A percentile compares a stretch with the other conserved stretches of the same genome.
These are phyloP conservation scores for Leptinotarsa haldemani DNA, from an alignment of 2,888 invertebrate species.

Conservation along the genomic window DNA sequence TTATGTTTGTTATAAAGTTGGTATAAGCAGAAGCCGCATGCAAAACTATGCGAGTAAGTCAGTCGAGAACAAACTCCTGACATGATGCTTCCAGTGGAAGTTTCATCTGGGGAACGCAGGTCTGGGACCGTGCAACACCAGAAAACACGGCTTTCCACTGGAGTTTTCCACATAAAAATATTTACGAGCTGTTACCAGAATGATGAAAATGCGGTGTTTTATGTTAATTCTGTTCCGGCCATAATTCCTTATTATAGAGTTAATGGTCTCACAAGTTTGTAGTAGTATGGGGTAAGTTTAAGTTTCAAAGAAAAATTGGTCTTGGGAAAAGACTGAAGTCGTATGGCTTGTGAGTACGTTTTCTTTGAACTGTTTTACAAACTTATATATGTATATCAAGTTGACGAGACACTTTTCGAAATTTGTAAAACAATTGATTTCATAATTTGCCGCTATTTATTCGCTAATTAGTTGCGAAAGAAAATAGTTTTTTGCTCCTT, in stretches of 20 bases:
- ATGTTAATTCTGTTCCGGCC: slow-evolving; percentile 32
- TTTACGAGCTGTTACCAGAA: slow-evolving; percentile 22
- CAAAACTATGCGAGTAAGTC: slow-evolving; percentile 22
- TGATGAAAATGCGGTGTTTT: slow-evolving; percentile 33
- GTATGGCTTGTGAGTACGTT: too few relatives aligned
- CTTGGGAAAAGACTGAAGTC: neutral
- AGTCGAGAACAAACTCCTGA: slow-evolving; percentile 46
- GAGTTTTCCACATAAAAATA: slow-evolving; percentile 36
- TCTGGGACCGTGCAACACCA: slow-evolving; percentile 36
- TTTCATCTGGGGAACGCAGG: slow-evolving; percentile 42
- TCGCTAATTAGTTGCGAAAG: too few relatives aligned
- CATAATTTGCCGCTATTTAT: too few relatives aligned
- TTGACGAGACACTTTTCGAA: too few relatives aligned
- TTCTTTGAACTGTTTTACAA: too few relatives aligned
- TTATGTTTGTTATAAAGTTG: slow-evolving; percentile 19
- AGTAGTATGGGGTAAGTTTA: slow-evolving; percentile 4
- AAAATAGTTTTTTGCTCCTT: too few relatives aligned
- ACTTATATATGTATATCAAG: too few relatives aligned
- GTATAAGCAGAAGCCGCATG: slow-evolving; percentile 10
- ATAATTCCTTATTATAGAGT: slow-evolving; percentile 32
- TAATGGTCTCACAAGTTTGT: slow-evolving; percentile 19
- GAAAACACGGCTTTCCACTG: slow-evolving; percentile 44
- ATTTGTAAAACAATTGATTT: too few relatives aligned
- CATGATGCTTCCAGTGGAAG: slow-evolving; percentile 51
- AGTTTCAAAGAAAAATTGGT: slow-evolving; percentile 4